phyloP scores from a whole-genome alignment of 2,797 vertebrate species.

The Clamator glandarius region DNA sequence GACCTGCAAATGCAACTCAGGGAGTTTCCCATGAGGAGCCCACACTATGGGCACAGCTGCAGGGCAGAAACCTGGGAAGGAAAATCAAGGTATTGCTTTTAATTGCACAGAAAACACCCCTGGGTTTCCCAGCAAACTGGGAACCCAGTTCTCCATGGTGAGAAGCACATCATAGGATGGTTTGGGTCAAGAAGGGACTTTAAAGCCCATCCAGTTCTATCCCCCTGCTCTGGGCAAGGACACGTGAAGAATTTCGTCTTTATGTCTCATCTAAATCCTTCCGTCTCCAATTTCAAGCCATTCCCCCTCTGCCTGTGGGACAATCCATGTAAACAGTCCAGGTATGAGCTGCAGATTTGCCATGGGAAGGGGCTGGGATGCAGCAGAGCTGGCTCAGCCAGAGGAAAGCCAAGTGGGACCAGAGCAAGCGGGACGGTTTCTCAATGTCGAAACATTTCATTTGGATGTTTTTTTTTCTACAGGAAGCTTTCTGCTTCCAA shows the following conservation, averaged over 20 bases:
- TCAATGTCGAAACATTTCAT: fast-evolving
- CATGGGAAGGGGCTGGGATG: fast-evolving
- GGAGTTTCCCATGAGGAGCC: not conserved
- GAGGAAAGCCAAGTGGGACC: not conserved
- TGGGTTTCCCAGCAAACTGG: not conserved
- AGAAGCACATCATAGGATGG: too few relatives aligned
- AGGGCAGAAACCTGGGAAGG: not conserved
- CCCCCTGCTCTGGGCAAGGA: too few relatives aligned
- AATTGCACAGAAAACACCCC: not conserved
- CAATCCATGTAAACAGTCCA: too few relatives aligned
- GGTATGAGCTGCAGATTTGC: not conserved
- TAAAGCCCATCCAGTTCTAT: too few relatives aligned
- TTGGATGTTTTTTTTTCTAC: not conserved
- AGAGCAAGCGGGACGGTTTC: not conserved
- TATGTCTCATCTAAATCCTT: too few relatives aligned
- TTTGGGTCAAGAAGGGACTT: too few relatives aligned
- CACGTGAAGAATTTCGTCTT: too few relatives aligned
- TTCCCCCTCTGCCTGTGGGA: too few relatives aligned
- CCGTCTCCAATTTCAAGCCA: too few relatives aligned
- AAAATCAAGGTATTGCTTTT: not conserved
- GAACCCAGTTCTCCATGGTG: fast-evolving
- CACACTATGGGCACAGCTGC: too few relatives aligned
- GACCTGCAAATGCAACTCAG: not conserved
- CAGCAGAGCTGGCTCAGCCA: not conserved
- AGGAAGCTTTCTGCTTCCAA: not conserved